These are phyloP conservation scores for Zygothrica quintamaculata DNA, from an alignment of 2,888 invertebrate genomes.

Conservation along the genomic window DNA sequence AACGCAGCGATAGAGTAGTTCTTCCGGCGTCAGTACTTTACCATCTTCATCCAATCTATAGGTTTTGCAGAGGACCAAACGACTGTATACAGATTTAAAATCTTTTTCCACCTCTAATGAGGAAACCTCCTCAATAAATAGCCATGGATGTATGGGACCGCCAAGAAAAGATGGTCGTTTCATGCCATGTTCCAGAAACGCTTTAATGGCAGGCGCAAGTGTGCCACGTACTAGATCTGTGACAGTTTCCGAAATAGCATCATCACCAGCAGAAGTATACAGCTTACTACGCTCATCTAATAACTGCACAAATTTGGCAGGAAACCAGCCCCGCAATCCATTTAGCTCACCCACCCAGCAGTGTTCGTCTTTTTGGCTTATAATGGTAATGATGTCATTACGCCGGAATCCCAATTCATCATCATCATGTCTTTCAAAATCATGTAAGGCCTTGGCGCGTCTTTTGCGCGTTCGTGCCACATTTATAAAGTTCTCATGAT, in stretches of 20 bases:
- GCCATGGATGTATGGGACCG: slow-evolving; percentile 98
- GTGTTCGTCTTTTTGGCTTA: slow-evolving; percentile 98
- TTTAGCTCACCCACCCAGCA: slow-evolving; percentile 99
- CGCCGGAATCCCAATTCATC: slow-evolving; percentile 99
- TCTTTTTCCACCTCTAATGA: slow-evolving; percentile 98
- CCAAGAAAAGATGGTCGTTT: slow-evolving; percentile 95
- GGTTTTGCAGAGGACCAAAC: slow-evolving; percentile 98
- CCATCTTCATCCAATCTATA: slow-evolving; percentile 99
- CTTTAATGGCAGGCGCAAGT: slow-evolving; percentile 96
- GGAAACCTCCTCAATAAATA: slow-evolving; percentile 99
- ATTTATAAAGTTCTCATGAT: slow-evolving; percentile 97
- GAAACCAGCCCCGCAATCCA: slow-evolving; percentile 98
- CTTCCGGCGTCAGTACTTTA: slow-evolving; percentile 99
- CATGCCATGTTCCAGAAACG: slow-evolving; percentile 97
- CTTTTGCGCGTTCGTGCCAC: slow-evolving; percentile 94
- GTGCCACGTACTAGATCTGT: slow-evolving; percentile 98
- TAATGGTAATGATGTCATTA: slow-evolving; percentile 98
- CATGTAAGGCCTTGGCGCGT: slow-evolving; percentile 97
- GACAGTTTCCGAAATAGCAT: slow-evolving; percentile 97
- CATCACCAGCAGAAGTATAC: slow-evolving; percentile 97
- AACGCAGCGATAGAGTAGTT: slow-evolving; percentile 96
- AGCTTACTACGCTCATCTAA: slow-evolving; percentile 97
- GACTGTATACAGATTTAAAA: slow-evolving; percentile 98
- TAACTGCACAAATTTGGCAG: slow-evolving; percentile 97
- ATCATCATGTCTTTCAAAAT: slow-evolving; percentile 98